Base-by-base conservation (phyloP, 2,888 invertebrate genomes). In the Perithous albicinctus region DNA sequence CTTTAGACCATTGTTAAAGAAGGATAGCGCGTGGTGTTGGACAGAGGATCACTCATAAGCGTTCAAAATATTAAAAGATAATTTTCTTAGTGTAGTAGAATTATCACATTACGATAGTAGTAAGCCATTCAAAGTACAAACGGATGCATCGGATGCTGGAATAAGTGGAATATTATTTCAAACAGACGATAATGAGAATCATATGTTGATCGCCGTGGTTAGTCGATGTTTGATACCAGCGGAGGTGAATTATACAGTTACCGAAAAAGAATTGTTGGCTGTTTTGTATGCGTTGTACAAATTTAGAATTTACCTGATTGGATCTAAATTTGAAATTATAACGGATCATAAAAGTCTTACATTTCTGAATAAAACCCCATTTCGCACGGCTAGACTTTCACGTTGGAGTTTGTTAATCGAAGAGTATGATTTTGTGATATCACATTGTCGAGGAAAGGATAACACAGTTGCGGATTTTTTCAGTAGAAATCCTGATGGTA, bases 401-500 rank as follows among this genome's bases (percentile, higher is more conserved):
- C 54, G 54, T 29, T 56, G 54, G 54, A 56, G 29, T 26, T 26
- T 56, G n/a, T 12, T 29, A 4, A 20, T 56, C 10, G 12, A 56
- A 12, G 54, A 56, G 5, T 56, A 56, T 8, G 7, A 12, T 12
- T 56, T 56, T 29, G 0, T 29, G n/a, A 56, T 56, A 20, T 29
- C 54, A n/a, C 54, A 56, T 6, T 56, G 54, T 61, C 74, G 59
- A 8, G 89, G 87, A 2, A 67, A 29, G 0, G 85, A 88, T 1
- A 88, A 88, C 64, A 20, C 85, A 0, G 80, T 1, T 86, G 54
- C 54, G n/a, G n/a, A n/a, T n/a, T n/a, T n/a, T n/a, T n/a, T n/a
- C n/a, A n/a, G n/a, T n/a, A n/a, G n/a, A n/a, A n/a, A n/a, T n/a
- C n/a, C n/a, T n/a, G n/a, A n/a, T n/a, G n/a, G n/a, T n/a, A n/a